Percentiles rank a stretch among this genome's conserved stretches.
These are phyloP conservation scores for Stegostoma tigrinum DNA, from an alignment of 2,113 vertebrate genomes.

Conservation along the genomic window DNA sequence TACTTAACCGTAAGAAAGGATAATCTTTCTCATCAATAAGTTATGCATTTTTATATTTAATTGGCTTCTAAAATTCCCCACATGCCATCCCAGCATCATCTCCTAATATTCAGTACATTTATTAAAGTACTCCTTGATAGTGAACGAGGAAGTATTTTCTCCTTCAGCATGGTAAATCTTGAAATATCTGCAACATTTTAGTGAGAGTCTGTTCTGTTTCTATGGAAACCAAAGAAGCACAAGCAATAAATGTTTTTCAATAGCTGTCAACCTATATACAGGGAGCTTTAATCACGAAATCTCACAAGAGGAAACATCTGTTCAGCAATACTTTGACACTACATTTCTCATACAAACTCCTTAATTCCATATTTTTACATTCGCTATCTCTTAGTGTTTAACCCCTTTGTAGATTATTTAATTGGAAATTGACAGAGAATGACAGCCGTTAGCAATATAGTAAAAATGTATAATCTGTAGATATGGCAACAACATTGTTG, in stretches of 20 bases:
- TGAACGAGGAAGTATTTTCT: background rate
- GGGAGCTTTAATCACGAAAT: constrained; percentile 67
- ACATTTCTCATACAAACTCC: constrained; percentile 10
- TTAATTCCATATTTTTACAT: constrained; percentile 2
- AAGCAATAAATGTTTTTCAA: constrained; percentile 69
- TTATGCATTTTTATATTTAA: background rate
- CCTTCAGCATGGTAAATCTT: background rate
- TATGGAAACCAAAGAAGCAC: constrained; percentile 62
- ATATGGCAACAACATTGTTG: background rate
- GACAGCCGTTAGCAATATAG: background rate
- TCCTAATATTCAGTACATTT: background rate
- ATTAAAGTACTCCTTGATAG: background rate
- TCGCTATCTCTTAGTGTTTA: background rate
- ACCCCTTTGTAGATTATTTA: background rate
- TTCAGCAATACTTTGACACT: constrained; percentile 41
- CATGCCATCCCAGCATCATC: background rate
- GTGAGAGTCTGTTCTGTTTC: constrained; percentile 54
- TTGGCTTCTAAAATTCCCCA: background rate
- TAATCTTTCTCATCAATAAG: background rate
- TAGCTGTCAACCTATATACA: constrained; percentile 63
- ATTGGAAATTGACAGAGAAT: constrained; percentile 12
- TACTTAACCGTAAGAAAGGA: background rate
- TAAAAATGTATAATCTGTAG: background rate
- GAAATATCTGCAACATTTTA: background rate
- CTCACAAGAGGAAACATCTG: constrained; percentile 52